Base-by-base conservation (phyloP, 2,888 invertebrate genomes). In the Clistopyga incitator region DNA sequence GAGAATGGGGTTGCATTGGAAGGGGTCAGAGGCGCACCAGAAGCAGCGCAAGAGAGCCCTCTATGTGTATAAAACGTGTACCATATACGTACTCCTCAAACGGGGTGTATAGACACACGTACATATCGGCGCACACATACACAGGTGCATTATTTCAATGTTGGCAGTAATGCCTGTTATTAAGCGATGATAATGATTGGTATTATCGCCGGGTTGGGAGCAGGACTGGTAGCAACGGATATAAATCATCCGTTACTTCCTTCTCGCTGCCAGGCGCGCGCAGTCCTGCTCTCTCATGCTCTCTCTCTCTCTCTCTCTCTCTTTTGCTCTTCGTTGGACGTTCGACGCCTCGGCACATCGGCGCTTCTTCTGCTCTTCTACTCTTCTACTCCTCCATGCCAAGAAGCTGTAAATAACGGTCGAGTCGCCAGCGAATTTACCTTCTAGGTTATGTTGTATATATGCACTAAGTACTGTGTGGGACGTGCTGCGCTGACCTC, bases 101-200 rank as follows among this genome's bases (percentile, higher is more conserved):
- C 54, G n/a, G 56, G 42, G 20, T 78, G 78, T 64, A 42, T 64
- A 42, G 50, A 65, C 64, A 72, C 50, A 47, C 38, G 47, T 50
- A 77, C n/a, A 65, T 59, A 34, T 34, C 1, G 52, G 18, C 54
- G 13, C 42, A 50, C 74, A 52, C 20, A 70, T 74, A 70, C 64
- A 85, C 70, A 68, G 68, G 89, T 89, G 90, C 93, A 92, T 93
- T 93, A 93, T 93, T 93, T 93, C 93, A 93, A 93, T 93, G 93
- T 93, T 93, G 93, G 92, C 93, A 93, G 93, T 93, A 93, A 93
- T 93, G 92, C 92, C 93, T 93, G 93, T 93, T 93, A 93, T 93
- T 93, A 93, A 93, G 93, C 91, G 93, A 93, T 92, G 93, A 93
- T 93, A 93, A 93, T 93, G 93, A 93, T 93, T 93, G 92, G 93